These are phyloP conservation scores for Synanthedon formicaeformis DNA, from an alignment of 2,888 invertebrate genomes.

Conservation along the genomic window DNA sequence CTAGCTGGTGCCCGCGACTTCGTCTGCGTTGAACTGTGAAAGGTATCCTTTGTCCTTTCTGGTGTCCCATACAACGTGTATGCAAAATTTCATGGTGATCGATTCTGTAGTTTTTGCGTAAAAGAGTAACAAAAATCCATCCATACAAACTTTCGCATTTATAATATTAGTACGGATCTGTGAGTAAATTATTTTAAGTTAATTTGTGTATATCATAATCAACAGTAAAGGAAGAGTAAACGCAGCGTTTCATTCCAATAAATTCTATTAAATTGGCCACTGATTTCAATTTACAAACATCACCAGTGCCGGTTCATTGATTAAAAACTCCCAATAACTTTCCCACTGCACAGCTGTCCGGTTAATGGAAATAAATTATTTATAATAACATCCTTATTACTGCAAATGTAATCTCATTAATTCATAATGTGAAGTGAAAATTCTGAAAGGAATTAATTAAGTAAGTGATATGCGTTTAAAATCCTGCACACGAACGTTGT, in stretches of 20 bases:
- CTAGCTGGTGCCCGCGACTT: too few relatives aligned
- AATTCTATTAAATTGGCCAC: background rate
- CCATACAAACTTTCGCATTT: too few relatives aligned
- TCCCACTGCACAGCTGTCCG: background rate
- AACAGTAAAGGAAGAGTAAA: too few relatives aligned
- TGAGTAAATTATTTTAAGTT: too few relatives aligned
- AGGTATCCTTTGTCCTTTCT: too few relatives aligned
- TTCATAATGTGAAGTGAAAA: slow-evolving; percentile 18
- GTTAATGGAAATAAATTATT: background rate
- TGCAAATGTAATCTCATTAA: background rate
- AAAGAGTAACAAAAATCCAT: too few relatives aligned
- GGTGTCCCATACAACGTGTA: too few relatives aligned
- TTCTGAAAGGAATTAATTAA: slow-evolving; percentile 46
- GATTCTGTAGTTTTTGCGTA: too few relatives aligned
- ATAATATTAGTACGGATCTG: too few relatives aligned
- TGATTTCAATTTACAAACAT: background rate
- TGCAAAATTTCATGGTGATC: too few relatives aligned
- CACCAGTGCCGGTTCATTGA: background rate
- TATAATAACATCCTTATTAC: background rate
- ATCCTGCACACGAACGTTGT: slow-evolving; percentile 38
- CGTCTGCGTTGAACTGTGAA: too few relatives aligned
- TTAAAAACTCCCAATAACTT: background rate
- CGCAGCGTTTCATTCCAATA: background rate
- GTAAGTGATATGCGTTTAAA: slow-evolving; percentile 40
- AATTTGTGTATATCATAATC: too few relatives aligned